A percentile compares a stretch with the other conserved stretches of the same genome.
Evolutionary conservation across 2,888 invertebrate genomes (phyloP).

Genomic region (Leptogaster cylindrica): DNA sequence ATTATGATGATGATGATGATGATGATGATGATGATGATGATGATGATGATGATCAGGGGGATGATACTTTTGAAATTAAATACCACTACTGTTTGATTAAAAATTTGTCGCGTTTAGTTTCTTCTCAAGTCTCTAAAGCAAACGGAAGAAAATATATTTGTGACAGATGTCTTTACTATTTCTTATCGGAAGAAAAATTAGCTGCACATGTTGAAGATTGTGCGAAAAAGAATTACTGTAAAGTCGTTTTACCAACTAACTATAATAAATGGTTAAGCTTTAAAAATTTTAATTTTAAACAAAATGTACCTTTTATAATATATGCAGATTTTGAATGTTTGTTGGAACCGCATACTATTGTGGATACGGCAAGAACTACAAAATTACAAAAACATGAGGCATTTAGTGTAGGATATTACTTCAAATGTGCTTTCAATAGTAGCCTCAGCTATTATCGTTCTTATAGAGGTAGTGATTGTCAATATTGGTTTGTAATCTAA

Average conservation of each 20-base stretch:
- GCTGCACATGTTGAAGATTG: background rate
- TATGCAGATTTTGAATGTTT: conserved; percentile 14
- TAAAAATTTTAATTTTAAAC: background rate
- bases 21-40: background rate
- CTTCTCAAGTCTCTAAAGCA: conserved; percentile 1
- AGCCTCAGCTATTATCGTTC: background rate
- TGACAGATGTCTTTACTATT: conserved; percentile 28
- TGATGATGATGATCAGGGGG: background rate
- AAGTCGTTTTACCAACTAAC: background rate
- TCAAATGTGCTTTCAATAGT: background rate
- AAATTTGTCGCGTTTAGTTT: conserved; percentile 16
- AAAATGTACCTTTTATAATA: conserved; percentile 5
- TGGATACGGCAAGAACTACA: background rate
- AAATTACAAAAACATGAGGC: background rate
- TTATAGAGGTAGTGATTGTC: background rate
- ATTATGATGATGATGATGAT: background rate
- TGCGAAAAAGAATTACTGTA: background rate
- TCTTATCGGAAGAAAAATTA: background rate
- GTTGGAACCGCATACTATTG: background rate
- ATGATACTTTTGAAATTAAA: background rate
- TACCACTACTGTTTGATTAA: conserved; percentile 27
- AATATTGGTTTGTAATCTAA: too few relatives aligned
- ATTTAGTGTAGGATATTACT: conserved; percentile 2
- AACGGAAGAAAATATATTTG: conserved; percentile 21
- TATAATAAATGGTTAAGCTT: background rate